Conservation (phyloP, 2,113 vertebrate genomes). For the Thamnophis sirtalis region DNA sequence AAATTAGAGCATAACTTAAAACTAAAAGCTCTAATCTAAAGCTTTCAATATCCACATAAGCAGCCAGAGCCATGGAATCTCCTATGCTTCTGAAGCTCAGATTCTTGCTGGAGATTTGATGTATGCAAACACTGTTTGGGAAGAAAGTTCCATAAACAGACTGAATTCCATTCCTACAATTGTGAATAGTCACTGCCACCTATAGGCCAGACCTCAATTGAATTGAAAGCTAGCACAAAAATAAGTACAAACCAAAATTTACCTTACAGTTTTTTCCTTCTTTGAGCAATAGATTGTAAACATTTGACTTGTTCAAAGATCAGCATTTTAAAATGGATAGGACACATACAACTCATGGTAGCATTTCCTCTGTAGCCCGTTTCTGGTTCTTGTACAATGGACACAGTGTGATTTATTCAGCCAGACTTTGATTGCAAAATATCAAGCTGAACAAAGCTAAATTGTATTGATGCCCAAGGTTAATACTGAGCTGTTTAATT, state of each 20-base stretch:
- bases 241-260: slow-evolving; percentile 37
- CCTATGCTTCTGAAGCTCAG: slow-evolving; percentile 20
- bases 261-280: slow-evolving; percentile 35
- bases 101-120: not conserved
- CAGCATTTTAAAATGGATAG: slow-evolving; percentile 33
- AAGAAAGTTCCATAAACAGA: not conserved
- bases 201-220: slow-evolving; percentile 53
- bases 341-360: slow-evolving; percentile 33
- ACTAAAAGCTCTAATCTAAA: slow-evolving; percentile 20
- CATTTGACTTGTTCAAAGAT: not conserved
- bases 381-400: slow-evolving; percentile 34
- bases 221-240: slow-evolving; percentile 4
- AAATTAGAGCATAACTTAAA: not conserved
- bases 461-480: slow-evolving; percentile 25
- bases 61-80: slow-evolving; percentile 34
- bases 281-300: slow-evolving; percentile 28
- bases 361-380: slow-evolving; percentile 33
- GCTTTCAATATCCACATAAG: not conserved
- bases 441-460: slow-evolving; percentile 40
- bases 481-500: slow-evolving; percentile 38
- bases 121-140: not conserved
- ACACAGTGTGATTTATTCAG: slow-evolving; percentile 25
- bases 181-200: slow-evolving; percentile 65
- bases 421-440: slow-evolving; percentile 43
- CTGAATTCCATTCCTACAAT: slow-evolving; percentile 24